Evolutionary conservation across 2,113 vertebrate species (phyloP).

Genomic region (Motacilla alba): DNA sequence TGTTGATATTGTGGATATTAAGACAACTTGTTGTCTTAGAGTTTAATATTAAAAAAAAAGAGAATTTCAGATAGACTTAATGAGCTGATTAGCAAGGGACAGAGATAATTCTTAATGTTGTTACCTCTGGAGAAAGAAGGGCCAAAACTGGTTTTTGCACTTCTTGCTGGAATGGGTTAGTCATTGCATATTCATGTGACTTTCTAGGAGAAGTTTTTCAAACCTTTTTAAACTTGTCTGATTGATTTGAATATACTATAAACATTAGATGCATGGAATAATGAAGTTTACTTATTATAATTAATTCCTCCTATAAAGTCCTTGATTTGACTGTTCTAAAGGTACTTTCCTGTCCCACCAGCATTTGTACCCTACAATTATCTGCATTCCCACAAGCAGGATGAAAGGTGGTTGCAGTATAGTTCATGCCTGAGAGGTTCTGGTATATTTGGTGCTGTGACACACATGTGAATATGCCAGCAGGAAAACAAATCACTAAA

Average conservation of each 20-base stretch:
- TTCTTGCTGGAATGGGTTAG: neutral
- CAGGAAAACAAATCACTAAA: neutral
- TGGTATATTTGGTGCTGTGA: neutral
- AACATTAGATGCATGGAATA: neutral
- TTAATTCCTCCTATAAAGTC: neutral
- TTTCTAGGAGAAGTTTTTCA: neutral
- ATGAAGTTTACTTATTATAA: neutral
- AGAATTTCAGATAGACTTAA: neutral
- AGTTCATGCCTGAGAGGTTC: neutral
- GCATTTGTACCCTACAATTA: neutral
- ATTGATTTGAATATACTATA: neutral
- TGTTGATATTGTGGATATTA: neutral
- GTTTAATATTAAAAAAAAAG: neutral
- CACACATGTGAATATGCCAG: neutral
- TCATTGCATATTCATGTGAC: rapidly evolving
- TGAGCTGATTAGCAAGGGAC: neutral
- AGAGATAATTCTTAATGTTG: neutral
- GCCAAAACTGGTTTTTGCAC: neutral
- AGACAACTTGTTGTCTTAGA: neutral
- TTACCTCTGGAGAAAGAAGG: neutral
- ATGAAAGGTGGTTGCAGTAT: neutral
- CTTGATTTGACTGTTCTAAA: neutral
- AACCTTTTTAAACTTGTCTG: neutral
- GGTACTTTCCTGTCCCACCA: neutral
- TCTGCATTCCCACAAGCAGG: neutral